phyloP scores from a whole-genome alignment of 2,888 invertebrate species.

The Lasioglossum villosulum region DNA sequence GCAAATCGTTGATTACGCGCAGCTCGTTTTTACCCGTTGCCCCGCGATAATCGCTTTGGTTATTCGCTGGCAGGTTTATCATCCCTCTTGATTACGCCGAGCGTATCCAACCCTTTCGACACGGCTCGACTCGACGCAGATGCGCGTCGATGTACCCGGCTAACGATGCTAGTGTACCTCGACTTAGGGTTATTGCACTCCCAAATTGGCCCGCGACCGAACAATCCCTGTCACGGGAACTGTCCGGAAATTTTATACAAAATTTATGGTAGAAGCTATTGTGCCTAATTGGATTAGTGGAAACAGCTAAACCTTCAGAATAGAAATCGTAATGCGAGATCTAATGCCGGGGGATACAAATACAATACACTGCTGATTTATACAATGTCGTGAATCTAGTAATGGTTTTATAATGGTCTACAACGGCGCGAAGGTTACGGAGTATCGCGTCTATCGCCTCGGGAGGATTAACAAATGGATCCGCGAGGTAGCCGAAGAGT shows the following conservation, averaged over 20 bases:
- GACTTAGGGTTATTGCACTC: slow-evolving; percentile 2
- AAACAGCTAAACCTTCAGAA: not conserved
- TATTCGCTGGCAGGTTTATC: slow-evolving; percentile 15
- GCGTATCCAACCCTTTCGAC: slow-evolving; percentile 11
- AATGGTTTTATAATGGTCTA: not conserved
- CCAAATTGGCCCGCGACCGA: not conserved
- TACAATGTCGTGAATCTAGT: not conserved
- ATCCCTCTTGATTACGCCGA: slow-evolving; percentile 9
- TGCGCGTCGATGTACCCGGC: slow-evolving; percentile 1
- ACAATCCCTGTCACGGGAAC: not conserved
- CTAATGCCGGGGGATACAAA: too few relatives aligned
- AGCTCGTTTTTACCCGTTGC: not conserved
- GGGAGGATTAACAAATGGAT: not conserved
- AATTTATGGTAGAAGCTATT: not conserved
- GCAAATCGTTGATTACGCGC: slow-evolving; percentile 13
- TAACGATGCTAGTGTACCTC: slow-evolving; percentile 8
- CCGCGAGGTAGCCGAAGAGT: not conserved
- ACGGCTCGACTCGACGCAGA: slow-evolving; percentile 6
- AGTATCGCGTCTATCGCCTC: not conserved
- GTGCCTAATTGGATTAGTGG: not conserved
- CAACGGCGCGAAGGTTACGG: not conserved
- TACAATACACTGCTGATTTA: too few relatives aligned
- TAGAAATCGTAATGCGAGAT: not conserved
- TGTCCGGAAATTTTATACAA: not conserved
- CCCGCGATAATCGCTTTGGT: slow-evolving; percentile 12